phyloP scores from a whole-genome alignment of 2,888 invertebrate species.

The Microchrysa polita region DNA sequence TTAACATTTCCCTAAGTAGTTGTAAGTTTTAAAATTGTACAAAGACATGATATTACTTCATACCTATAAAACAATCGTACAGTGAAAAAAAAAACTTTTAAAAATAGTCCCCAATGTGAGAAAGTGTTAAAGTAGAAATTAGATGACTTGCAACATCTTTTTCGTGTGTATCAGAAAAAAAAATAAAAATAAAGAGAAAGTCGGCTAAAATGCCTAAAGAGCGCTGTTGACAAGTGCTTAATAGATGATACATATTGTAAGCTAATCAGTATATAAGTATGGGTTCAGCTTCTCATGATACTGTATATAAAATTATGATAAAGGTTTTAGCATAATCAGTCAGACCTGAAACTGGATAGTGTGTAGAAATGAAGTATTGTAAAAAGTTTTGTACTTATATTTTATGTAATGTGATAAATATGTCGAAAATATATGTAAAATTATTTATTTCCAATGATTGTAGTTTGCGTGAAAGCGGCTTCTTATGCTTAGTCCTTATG shows the following conservation, averaged over 20 bases:
- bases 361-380: constrained; percentile 28
- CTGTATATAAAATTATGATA: constrained; percentile 24
- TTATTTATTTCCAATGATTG: constrained; percentile 37
- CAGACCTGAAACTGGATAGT: constrained; percentile 20
- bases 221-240: neutral
- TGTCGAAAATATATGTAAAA: constrained; percentile 23
- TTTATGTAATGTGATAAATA: constrained; percentile 50
- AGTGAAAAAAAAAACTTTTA: too few relatives aligned
- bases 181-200: neutral
- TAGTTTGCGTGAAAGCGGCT: neutral
- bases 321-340: constrained; percentile 20
- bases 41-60: constrained; percentile 22
- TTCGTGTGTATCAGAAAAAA: constrained; percentile 13
- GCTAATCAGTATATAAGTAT: neutral
- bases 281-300: constrained; percentile 23
- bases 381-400: constrained; percentile 50
- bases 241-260: neutral
- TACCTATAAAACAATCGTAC: too few relatives aligned
- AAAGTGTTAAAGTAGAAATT: constrained; percentile 28
- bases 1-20: too few relatives aligned
- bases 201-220: neutral
- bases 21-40: constrained; percentile 12
- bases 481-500: too few relatives aligned
- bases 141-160: constrained; percentile 24
- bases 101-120: constrained; percentile 45